Evolutionary conservation across 2,888 invertebrate species (phyloP).

Genomic region (Drosophila testacea): DNA sequence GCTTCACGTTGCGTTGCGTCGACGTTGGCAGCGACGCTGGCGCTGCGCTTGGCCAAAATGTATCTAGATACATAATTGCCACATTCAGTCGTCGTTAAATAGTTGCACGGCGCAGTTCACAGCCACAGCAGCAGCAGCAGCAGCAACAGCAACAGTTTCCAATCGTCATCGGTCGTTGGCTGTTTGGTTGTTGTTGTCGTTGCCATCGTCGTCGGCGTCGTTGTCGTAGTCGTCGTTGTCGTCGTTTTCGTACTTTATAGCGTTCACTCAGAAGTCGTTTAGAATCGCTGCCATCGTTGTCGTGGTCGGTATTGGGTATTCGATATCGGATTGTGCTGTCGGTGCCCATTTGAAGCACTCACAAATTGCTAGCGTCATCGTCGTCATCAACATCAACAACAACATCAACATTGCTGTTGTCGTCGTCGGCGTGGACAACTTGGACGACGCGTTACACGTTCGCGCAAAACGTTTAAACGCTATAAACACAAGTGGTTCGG

Average conservation of each 20-base stretch:
- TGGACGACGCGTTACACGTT: conserved; percentile 41
- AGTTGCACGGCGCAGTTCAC: conserved; percentile 85
- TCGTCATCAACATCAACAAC: background rate
- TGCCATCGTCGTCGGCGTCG: conserved; percentile 21
- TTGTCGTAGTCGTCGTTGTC: conserved; percentile 33
- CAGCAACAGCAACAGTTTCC: conserved; percentile 63
- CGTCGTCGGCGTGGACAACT: conserved; percentile 45
- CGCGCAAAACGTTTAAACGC: conserved; percentile 64
- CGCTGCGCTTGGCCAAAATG: conserved; percentile 82
- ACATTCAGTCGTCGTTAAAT: conserved; percentile 85
- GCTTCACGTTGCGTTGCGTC: conserved; percentile 24
- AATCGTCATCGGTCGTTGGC: conserved; percentile 58
- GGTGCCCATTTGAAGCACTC: conserved; percentile 54
- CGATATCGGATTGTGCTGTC: conserved; percentile 68
- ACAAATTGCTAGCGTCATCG: conserved; percentile 45
- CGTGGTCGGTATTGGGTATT: conserved; percentile 77
- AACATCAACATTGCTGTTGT: background rate
- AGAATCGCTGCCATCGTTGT: conserved; percentile 77
- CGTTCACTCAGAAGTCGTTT: conserved; percentile 80
- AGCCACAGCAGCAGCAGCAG: conserved; percentile 49
- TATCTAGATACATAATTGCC: conserved; percentile 85
- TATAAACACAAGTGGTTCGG: conserved; percentile 44
- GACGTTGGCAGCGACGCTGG: conserved; percentile 46
- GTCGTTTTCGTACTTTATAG: conserved; percentile 78
- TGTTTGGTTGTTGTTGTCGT: conserved; percentile 48